Base-by-base conservation (phyloP, 2,797 vertebrate genomes). In the Loris lydekkerianus region DNA sequence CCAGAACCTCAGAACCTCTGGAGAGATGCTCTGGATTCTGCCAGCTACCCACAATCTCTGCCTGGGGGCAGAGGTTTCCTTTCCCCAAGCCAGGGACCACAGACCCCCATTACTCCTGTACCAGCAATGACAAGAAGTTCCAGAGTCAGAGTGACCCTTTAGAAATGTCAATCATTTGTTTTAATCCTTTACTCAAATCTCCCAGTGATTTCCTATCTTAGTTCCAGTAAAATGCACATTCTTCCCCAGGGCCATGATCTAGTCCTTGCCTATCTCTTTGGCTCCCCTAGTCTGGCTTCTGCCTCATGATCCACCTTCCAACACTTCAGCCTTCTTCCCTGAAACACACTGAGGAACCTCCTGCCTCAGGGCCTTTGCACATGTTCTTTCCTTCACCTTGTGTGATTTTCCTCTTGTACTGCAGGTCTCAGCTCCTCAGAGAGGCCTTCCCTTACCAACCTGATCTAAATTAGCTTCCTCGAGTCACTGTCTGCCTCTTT, bases 1-100 rank as follows among this genome's bases (percentile, higher is more conserved):
- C 98, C 97, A 97, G 96, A 97, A 89, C 96, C 97, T 96, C 86
- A 95, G 95, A 61, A 0, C 31, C 96, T 96, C 91, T 87, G 92
- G 84, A 97, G 93, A 97, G 95, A 94, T 93, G 93, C 97, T 93
- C 97, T 89, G 94, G 94, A 84, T 96, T 97, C 96, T 93, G 95
- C 92, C 91, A 89, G 96, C 95, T 96, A 95, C 97, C 97, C 94
- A 97, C 94, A 86, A 94, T 82, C 29, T 94, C 40, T 90, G 88
- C 34, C 76, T 37, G 84, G 94, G 88, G 95, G n/a, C 69, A 89
- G 53, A 73, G 61, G 53, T n/a, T 83, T 84, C 77, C 85, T 75
- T 83, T 20, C 58, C 49, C 14, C 20, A 86, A 80, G 25, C 21
- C n/a, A 81, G 34, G 21, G 67, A 37, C 67, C 70, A 13, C 40